A percentile compares a stretch with the other conserved stretches of the same genome.
Evolutionary conservation across 1,140 invertebrate genomes (phyloP).

Genomic region (Lethrus apterus): DNA sequence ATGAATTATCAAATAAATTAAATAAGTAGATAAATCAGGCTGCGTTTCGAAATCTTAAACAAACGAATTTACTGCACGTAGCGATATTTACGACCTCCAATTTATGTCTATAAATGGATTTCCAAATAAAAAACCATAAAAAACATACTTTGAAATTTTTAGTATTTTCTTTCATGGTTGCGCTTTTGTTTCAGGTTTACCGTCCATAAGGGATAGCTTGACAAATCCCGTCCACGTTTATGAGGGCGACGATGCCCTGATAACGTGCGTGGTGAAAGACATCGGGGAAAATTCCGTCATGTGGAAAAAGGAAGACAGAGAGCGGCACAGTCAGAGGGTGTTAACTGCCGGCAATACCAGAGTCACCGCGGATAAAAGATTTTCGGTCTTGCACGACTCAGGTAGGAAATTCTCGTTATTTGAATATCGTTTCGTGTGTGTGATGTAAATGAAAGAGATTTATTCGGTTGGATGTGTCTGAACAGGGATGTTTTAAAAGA

Average conservation of each 20-base stretch:
- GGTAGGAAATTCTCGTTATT: slow-evolving; percentile 41
- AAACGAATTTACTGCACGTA: too few species aligned
- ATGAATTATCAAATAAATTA: too few species aligned
- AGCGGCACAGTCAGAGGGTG: slow-evolving; percentile 47
- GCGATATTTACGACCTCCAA: too few species aligned
- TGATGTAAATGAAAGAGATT: not conserved
- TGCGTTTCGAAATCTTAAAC: too few species aligned
- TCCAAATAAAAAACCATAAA: too few species aligned
- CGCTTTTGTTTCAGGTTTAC: slow-evolving; percentile 32
- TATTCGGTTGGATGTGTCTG: too few species aligned
- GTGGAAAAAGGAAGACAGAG: slow-evolving; percentile 60
- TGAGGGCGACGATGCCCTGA: slow-evolving; percentile 64
- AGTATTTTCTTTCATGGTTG: slow-evolving; percentile 6
- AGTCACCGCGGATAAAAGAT: slow-evolving; percentile 62
- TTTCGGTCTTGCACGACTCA: slow-evolving; percentile 64
- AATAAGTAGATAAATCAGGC: too few species aligned
- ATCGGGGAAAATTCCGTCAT: slow-evolving; percentile 59
- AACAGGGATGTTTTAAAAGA: not conserved
- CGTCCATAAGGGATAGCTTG: slow-evolving; percentile 38
- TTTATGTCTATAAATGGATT: too few species aligned
- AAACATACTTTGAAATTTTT: too few species aligned
- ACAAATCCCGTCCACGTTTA: slow-evolving; percentile 45
- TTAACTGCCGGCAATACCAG: slow-evolving; percentile 65
- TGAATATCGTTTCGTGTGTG: not conserved
- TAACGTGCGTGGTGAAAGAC: slow-evolving; percentile 68